These are phyloP conservation scores for Caracal caracal DNA, from an alignment of 2,113 vertebrate genomes.

Conservation along the genomic window DNA sequence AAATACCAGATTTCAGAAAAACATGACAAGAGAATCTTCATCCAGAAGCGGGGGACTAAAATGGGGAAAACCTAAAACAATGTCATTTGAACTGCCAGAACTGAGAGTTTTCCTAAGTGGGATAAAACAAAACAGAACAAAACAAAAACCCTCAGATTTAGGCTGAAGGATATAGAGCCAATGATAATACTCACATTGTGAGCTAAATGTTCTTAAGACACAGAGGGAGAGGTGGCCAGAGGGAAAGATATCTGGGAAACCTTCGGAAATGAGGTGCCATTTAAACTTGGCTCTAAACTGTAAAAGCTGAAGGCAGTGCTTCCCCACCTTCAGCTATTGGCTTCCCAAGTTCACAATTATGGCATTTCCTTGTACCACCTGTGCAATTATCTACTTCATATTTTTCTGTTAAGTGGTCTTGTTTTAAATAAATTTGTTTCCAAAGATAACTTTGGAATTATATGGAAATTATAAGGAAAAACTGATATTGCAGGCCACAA, in stretches of 20 bases:
- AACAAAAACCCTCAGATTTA: background rate
- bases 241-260: background rate
- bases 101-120: background rate
- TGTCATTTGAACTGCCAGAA: background rate
- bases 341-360: background rate
- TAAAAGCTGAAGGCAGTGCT: background rate
- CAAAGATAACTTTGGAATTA: background rate
- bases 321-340: too few species aligned
- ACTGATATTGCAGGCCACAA: background rate
- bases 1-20: background rate
- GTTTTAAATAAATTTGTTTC: background rate
- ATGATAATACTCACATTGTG: fast-evolving
- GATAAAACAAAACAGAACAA: background rate
- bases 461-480: background rate
- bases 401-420: background rate
- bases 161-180: background rate
- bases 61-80: background rate
- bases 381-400: background rate
- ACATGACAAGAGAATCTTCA: background rate
- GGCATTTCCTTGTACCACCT: background rate
- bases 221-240: background rate
- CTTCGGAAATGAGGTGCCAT: fast-evolving
- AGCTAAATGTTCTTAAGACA: background rate
- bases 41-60: background rate
- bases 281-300: background rate